Conservation (phyloP, 30 jellyfish, hydroid and myxozoan species). For the Pelagia noctiluca region DNA sequence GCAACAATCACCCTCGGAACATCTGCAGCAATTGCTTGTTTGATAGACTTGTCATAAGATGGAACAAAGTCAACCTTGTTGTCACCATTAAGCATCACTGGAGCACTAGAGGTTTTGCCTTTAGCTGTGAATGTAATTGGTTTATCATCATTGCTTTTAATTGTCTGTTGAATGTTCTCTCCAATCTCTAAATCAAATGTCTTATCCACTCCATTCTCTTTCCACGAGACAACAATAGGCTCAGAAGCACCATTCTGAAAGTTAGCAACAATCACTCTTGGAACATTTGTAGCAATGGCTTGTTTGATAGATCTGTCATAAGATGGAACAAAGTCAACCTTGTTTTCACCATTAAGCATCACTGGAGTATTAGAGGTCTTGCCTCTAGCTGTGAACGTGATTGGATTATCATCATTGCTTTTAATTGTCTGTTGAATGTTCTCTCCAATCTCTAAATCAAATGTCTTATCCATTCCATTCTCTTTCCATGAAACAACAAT, state of each 20-base stretch:
- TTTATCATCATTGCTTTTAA: background rate
- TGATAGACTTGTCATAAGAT: background rate
- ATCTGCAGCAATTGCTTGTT: constrained; percentile 22
- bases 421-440: background rate
- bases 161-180: background rate
- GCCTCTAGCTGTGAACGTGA: constrained; percentile 27
- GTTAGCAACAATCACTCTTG: constrained; percentile 4
- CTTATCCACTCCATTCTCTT: constrained; percentile 29
- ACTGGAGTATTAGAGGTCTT: constrained; percentile 15
- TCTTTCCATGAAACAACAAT: constrained; percentile 55
- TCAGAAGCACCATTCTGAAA: constrained; percentile 43
- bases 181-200: constrained; percentile 3
- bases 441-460: constrained; percentile 13
- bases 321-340: background rate
- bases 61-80: constrained; percentile 2
- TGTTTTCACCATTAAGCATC: constrained; percentile 1
- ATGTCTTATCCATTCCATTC: background rate
- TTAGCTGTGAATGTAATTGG: background rate
- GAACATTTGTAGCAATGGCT: constrained; percentile 11
- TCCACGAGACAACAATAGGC: constrained; percentile 44
- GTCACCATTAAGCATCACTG: background rate
- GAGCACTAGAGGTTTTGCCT: background rate
- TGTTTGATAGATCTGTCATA: background rate
- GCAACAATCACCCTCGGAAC: constrained; percentile 36
- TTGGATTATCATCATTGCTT: constrained; percentile 11